Evolutionary conservation across 2,888 invertebrate genomes (phyloP).

Genomic region (Macrosiphum euphorbiae): DNA sequence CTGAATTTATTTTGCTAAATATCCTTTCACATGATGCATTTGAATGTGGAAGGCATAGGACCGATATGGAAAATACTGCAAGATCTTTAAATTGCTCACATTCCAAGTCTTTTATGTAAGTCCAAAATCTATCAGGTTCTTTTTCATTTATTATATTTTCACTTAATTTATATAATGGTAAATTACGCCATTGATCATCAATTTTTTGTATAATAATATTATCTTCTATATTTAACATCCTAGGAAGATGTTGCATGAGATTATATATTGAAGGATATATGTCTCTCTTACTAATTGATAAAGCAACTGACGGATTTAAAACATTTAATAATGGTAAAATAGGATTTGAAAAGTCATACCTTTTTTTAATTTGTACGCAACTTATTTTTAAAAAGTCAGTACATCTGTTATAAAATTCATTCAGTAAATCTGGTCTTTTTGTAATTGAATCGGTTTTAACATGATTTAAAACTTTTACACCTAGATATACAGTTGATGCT

Average conservation of each 20-base stretch:
- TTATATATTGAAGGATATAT: conserved; percentile 13
- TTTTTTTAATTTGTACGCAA: conserved; percentile 33
- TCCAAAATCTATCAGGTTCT: conserved; percentile 29
- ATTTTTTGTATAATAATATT: conserved; percentile 5
- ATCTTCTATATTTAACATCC: not conserved
- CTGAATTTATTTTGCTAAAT: conserved; percentile 23
- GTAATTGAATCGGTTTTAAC: not conserved
- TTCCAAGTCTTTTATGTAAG: conserved; percentile 13
- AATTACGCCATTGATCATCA: conserved; percentile 20
- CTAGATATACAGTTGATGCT: not conserved
- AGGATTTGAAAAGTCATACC: conserved; percentile 27
- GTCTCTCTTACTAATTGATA: conserved; percentile 16
- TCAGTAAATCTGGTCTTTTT: not conserved
- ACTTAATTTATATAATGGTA: not conserved
- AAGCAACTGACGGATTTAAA: conserved; percentile 12
- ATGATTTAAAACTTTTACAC: not conserved
- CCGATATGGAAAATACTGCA: conserved; percentile 9
- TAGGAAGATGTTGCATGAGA: not conserved
- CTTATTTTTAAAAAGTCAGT: not conserved
- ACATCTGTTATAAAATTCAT: not conserved
- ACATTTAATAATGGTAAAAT: conserved; percentile 14
- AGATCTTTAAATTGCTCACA: conserved; percentile 18
- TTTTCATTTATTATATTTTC: conserved; percentile 37
- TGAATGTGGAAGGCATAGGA: conserved; percentile 22
- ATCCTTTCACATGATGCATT: conserved; percentile 29